These are phyloP conservation scores for Tinea semifulvella DNA, from an alignment of 2,888 invertebrate species.

Conservation along the genomic window DNA sequence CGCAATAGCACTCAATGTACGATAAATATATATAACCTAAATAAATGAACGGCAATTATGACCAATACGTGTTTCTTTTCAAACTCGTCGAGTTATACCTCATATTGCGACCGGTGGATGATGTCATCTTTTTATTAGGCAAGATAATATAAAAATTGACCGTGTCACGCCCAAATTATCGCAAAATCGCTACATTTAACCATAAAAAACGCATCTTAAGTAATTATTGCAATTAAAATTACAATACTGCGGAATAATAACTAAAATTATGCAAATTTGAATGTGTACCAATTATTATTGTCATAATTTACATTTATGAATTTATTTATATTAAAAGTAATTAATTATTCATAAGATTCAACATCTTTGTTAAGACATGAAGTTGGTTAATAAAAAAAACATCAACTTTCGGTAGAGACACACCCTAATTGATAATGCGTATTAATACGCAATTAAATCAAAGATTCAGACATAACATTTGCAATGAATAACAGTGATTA, in stretches of 20 bases:
- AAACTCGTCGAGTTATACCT: constrained; percentile 35
- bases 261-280: no score
- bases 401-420: background rate
- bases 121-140: constrained; percentile 48
- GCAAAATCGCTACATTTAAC: constrained; percentile 20
- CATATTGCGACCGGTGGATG: constrained; percentile 43
- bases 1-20: no score
- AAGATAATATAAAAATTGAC: constrained; percentile 49
- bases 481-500: background rate
- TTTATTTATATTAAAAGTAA: no score
- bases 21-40: no score
- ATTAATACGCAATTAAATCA: background rate
- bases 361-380: no score
- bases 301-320: no score
- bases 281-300: no score
- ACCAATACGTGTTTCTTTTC: constrained; percentile 2
- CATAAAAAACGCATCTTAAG: background rate
- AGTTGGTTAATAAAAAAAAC: no score
- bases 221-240: background rate
- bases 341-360: no score
- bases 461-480: background rate
- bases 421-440: background rate
- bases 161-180: constrained; percentile 46
- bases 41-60: no score
- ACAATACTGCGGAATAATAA: background rate